These are phyloP conservation scores for Gisinianus flammeolus DNA, from an alignment of 2,888 invertebrate genomes.

Conservation along the genomic window DNA sequence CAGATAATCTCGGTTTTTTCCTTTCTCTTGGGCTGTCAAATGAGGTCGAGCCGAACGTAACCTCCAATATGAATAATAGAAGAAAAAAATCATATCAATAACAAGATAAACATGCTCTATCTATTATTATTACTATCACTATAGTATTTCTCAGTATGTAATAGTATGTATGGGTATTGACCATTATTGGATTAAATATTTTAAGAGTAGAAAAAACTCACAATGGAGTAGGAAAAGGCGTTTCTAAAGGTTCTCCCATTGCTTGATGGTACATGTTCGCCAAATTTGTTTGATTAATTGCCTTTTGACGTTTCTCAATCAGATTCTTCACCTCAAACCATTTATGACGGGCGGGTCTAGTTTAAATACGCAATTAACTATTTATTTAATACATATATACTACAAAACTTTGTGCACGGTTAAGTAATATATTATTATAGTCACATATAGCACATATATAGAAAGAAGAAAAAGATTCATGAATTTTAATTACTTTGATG, in stretches of 20 bases:
- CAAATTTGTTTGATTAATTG: slow-evolving; percentile 50
- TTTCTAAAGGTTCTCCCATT: slow-evolving; percentile 50
- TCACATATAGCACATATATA: background rate
- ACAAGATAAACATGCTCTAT: too few species aligned
- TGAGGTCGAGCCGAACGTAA: slow-evolving; percentile 54
- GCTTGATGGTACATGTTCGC: slow-evolving; percentile 46
- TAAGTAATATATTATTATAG: background rate
- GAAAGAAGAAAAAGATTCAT: background rate
- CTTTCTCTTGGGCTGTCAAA: slow-evolving; percentile 52
- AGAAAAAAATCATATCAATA: too few species aligned
- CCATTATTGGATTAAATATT: too few species aligned
- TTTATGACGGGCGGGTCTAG: slow-evolving; percentile 57
- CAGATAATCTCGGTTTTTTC: slow-evolving; percentile 63
- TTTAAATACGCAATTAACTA: background rate
- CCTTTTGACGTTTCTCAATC: slow-evolving; percentile 57
- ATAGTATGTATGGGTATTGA: background rate
- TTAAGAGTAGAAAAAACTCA: slow-evolving; percentile 14
- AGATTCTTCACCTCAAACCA: slow-evolving; percentile 58
- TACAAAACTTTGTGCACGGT: background rate
- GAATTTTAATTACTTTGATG: slow-evolving; percentile 62
- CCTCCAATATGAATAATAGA: slow-evolving; percentile 2
- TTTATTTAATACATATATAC: background rate
- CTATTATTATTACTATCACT: too few species aligned
- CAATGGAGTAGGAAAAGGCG: slow-evolving; percentile 58
- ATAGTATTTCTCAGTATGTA: background rate